Evolutionary conservation across 2,888 invertebrate species (phyloP).

Genomic region (Pardosa pseudoannulata): DNA sequence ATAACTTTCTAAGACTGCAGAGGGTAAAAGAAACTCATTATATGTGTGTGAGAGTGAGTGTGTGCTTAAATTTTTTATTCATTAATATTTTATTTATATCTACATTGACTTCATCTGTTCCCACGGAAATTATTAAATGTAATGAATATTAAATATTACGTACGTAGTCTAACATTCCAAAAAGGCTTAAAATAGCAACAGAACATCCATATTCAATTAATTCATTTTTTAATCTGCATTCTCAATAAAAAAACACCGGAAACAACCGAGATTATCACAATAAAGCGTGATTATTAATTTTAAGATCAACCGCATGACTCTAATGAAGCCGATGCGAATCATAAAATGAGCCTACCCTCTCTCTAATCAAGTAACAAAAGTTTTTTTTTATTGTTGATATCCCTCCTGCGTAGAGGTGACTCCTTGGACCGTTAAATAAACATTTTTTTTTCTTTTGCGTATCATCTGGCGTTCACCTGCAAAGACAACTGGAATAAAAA

Average conservation of each 20-base stretch:
- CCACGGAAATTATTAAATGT: too few relatives aligned
- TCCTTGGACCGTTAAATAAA: constrained; percentile 14
- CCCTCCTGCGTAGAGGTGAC: background rate
- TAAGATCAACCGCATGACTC: background rate
- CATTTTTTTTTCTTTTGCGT: background rate
- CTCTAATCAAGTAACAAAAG: background rate
- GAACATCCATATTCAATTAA: too few relatives aligned
- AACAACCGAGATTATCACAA: background rate
- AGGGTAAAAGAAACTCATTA: too few relatives aligned
- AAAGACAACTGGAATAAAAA: background rate
- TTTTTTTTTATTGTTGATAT: too few relatives aligned
- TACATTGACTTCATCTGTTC: too few relatives aligned
- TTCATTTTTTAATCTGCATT: background rate
- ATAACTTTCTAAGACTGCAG: too few relatives aligned
- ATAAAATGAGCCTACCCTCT: background rate
- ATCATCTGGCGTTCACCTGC: background rate
- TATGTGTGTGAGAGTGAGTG: too few relatives aligned
- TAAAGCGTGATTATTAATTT: background rate
- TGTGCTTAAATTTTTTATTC: too few relatives aligned
- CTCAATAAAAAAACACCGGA: background rate
- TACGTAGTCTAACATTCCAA: too few relatives aligned
- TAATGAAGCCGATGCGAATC: background rate
- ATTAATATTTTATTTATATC: too few relatives aligned
- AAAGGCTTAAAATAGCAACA: too few relatives aligned
- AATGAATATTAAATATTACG: too few relatives aligned